Conservation (phyloP, 1,140 invertebrate genomes). For the Antheraea pernyi region DNA sequence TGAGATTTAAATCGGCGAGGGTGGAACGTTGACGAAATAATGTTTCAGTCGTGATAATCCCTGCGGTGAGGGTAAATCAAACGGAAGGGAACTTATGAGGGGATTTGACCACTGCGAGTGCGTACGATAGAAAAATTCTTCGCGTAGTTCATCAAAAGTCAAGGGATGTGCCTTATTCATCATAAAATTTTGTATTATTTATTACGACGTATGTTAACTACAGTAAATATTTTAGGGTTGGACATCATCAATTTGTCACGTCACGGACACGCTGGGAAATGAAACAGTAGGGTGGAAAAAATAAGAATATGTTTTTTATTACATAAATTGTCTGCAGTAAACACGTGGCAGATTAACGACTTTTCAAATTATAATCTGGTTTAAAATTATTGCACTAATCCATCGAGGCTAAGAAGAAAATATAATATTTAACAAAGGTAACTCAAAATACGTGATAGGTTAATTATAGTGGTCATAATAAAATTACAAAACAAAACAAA, state of each 20-base stretch:
- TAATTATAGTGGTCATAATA: too few relatives aligned
- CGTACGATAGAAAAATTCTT: slow-evolving; percentile 3
- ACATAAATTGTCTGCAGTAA: not conserved
- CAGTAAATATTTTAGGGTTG: not conserved
- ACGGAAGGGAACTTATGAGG: slow-evolving; percentile 31
- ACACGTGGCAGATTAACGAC: too few relatives aligned
- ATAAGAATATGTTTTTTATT: not conserved
- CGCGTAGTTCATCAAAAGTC: slow-evolving; percentile 7
- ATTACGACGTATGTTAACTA: not conserved
- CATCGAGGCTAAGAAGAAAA: too few relatives aligned
- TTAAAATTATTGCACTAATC: too few relatives aligned
- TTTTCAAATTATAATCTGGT: too few relatives aligned
- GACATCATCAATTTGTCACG: not conserved
- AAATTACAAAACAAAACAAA: too few relatives aligned
- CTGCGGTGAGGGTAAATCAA: slow-evolving; percentile 40
- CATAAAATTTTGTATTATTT: not conserved
- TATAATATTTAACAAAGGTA: too few relatives aligned
- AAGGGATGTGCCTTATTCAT: slow-evolving; percentile 9
- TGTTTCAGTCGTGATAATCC: slow-evolving; percentile 40
- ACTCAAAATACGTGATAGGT: too few relatives aligned
- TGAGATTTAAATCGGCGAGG: slow-evolving; percentile 42
- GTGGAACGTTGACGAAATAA: slow-evolving; percentile 45
- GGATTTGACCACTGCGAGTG: slow-evolving; percentile 8
- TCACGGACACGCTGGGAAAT: not conserved
- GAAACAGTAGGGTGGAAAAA: not conserved